Evolutionary conservation across 2,888 invertebrate species (phyloP), one percentile per base, ranked within the genome.

Genomic region (Epinotia ramella): DNA sequence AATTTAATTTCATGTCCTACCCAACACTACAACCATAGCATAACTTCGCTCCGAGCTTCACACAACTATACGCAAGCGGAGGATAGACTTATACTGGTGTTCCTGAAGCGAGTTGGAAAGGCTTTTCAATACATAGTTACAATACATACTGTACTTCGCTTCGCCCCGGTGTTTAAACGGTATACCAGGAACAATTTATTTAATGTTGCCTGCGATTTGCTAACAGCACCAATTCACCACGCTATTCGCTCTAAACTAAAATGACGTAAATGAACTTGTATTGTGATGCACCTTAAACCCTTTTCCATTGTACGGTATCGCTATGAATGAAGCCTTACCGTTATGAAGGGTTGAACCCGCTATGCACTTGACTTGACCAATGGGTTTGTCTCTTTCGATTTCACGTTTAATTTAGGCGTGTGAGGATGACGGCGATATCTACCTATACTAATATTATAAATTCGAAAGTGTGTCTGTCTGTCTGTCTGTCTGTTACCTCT

Each of bases 161-260:
- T n/a, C 46, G 66, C 59, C 64, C 57, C 28, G 74, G 57, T 56
- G 69, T 74, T 74, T 64, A 53, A 75, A 75, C 74, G 70, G 66
- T 76, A 76, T 62, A 56, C 16, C 65, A 62, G 72, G 72, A 76
- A 76, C 76, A 72, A 67, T 76, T 71, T 71, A 75, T 66, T 66
- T 66, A 66, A 70, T 66, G 65, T 56, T 49, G 53, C 71, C 53
- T 73, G 63, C 79, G 76, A 76, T 76, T 80, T 78, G 78, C 81
- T 79, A 82, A 81, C 81, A 79, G 74, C 83, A 80, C 83, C 86
- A 84, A 88, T 88, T 87, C 87, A 87, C 83, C 86, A 86, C 86
- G 84, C 68, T 20, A 33, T 28, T 53, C 9, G 6, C 16, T 13
- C n/a, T 46, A 70, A 33, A 53, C n/a, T 46, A 70, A 33, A 53